phyloP scores from a whole-genome alignment of 2,797 vertebrate species.

The Decapterus maruadsi region DNA sequence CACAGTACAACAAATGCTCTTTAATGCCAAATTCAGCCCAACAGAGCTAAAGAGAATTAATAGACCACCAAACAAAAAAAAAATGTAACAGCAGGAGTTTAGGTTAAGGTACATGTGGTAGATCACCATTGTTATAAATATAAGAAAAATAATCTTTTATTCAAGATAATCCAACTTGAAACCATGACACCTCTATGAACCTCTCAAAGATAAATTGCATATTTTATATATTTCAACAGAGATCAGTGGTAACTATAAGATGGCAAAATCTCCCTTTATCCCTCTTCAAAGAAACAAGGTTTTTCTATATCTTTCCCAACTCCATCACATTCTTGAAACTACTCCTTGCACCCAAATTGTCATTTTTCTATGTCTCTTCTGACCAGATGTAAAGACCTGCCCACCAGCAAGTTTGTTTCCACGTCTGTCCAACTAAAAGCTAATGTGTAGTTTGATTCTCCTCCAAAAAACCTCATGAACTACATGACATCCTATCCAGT shows the following conservation, averaged over 20 bases:
- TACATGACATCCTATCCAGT: too few relatives aligned
- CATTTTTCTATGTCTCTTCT: background rate
- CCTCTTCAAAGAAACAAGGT: conserved; percentile 1
- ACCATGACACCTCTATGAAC: background rate
- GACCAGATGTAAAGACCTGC: background rate
- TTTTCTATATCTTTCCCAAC: background rate
- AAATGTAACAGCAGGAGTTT: background rate
- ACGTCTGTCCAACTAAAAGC: background rate
- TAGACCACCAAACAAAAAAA: background rate
- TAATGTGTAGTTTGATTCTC: background rate
- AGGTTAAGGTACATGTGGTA: background rate
- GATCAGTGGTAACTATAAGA: background rate
- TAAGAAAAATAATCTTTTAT: background rate
- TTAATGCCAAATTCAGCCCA: background rate
- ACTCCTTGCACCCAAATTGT: background rate
- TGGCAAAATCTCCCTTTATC: background rate
- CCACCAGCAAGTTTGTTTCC: background rate
- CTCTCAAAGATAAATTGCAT: background rate
- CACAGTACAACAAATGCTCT: background rate
- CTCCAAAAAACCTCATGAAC: too few relatives aligned
- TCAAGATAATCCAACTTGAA: background rate
- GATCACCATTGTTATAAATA: background rate
- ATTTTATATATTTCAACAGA: background rate
- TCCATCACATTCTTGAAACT: background rate
- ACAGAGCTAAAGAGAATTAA: background rate